phyloP scores from a whole-genome alignment of 2,113 vertebrate genomes.

The Ceratotherium simum region DNA sequence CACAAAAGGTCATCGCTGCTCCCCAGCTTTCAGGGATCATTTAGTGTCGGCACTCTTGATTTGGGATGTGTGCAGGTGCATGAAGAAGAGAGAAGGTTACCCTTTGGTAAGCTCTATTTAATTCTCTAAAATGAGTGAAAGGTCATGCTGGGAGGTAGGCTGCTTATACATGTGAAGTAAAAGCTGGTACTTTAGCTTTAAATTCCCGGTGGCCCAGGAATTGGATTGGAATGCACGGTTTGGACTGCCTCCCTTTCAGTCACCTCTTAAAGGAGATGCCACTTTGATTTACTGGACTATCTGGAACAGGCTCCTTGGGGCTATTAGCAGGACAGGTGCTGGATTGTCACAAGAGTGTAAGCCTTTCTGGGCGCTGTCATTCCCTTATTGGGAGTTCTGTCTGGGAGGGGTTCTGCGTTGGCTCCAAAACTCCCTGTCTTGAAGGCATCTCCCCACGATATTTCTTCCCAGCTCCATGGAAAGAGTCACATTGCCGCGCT shows the following conservation, averaged over 20 bases:
- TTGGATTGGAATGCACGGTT: constrained; percentile 46
- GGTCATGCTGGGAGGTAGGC: constrained; percentile 16
- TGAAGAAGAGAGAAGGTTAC: constrained; percentile 65
- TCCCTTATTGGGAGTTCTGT: neutral
- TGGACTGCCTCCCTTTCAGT: constrained; percentile 16
- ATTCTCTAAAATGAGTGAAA: constrained; percentile 73
- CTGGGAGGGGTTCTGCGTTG: neutral
- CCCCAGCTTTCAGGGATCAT: constrained; percentile 52
- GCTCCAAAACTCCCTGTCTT: neutral
- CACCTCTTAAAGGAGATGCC: constrained; percentile 21
- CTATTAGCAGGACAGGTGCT: constrained; percentile 16
- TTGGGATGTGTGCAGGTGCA: constrained; percentile 67
- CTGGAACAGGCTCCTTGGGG: neutral
- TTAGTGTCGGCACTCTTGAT: constrained; percentile 17
- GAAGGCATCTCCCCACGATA: neutral
- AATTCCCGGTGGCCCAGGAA: constrained; percentile 58
- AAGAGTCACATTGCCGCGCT: neutral
- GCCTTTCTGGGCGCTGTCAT: neutral
- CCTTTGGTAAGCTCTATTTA: constrained; percentile 70
- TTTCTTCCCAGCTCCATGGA: neutral
- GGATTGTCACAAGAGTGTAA: no score
- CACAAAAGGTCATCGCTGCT: constrained; percentile 54
- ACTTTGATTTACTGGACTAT: constrained; percentile 57
- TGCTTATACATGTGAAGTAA: constrained; percentile 40
- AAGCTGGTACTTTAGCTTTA: neutral